These are phyloP conservation scores for Caenorhabditis briggsae DNA, from an alignment of 1,140 invertebrate species.

Conservation along the genomic window DNA sequence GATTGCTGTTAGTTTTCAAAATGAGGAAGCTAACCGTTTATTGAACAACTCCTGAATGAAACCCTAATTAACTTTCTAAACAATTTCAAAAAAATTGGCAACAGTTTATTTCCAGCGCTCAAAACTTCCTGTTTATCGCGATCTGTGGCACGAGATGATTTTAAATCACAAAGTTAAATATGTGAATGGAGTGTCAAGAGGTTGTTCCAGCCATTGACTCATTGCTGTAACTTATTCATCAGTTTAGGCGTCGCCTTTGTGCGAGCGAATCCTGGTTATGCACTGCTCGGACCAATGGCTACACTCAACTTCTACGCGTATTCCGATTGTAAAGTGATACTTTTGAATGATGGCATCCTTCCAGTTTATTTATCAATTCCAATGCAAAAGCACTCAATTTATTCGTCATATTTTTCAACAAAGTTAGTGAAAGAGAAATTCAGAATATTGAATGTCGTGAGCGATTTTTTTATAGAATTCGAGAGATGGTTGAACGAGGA, in stretches of 20 bases:
- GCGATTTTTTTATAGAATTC: conserved; percentile 59
- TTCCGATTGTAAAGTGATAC: conserved; percentile 63
- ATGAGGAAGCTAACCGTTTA: too few species aligned
- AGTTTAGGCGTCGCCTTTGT: conserved; percentile 63
- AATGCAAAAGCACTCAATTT: conserved; percentile 60
- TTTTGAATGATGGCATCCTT: conserved; percentile 65
- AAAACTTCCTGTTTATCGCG: conserved; percentile 61
- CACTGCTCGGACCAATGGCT: conserved; percentile 66
- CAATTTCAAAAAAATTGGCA: not conserved
- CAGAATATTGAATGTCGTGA: not conserved
- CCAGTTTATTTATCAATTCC: conserved; percentile 67
- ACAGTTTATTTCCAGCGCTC: conserved; percentile 57
- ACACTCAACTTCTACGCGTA: conserved; percentile 62
- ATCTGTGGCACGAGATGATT: conserved; percentile 67
- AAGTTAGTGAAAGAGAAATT: conserved; percentile 46
- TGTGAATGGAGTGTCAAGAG: conserved; percentile 60
- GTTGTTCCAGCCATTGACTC: conserved; percentile 1
- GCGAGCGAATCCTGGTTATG: conserved; percentile 60
- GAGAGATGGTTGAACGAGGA: conserved; percentile 66
- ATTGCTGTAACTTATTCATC: not conserved
- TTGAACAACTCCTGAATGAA: too few species aligned
- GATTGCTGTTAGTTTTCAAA: conserved; percentile 63
- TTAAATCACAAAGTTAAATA: conserved; percentile 65
- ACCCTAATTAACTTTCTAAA: not conserved
- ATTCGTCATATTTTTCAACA: conserved; percentile 64